These are phyloP conservation scores for Lydus trimaculatus DNA, from an alignment of 2,888 invertebrate species.

Conservation along the genomic window DNA sequence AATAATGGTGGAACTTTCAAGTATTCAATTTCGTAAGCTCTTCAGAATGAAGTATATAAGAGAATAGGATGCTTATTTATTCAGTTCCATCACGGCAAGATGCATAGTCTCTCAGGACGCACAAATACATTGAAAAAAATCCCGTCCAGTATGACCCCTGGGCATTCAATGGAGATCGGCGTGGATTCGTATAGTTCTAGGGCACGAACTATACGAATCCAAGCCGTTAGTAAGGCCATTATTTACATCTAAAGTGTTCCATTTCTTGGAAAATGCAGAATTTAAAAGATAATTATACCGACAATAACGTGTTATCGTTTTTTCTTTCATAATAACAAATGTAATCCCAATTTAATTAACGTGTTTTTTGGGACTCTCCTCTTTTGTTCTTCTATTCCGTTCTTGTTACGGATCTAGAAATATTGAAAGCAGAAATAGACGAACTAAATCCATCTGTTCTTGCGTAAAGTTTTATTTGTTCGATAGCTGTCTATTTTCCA, in stretches of 20 bases:
- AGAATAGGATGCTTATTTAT: constrained; percentile 53
- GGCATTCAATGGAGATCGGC: constrained; percentile 52
- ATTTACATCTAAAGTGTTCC: constrained; percentile 29
- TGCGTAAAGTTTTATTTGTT: constrained; percentile 15
- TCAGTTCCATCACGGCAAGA: constrained; percentile 49
- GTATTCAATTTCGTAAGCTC: constrained; percentile 31
- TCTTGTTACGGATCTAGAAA: not conserved
- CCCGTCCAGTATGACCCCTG: constrained; percentile 48
- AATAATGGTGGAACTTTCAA: constrained; percentile 30
- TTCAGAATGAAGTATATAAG: constrained; percentile 40
- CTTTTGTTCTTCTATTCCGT: not conserved
- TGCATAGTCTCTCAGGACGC: constrained; percentile 48
- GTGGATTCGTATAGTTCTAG: constrained; percentile 43
- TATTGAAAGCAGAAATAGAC: not conserved
- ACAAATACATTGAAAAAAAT: constrained; percentile 41
- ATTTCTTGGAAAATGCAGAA: constrained; percentile 24
- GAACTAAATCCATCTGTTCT: not conserved
- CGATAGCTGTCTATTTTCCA: constrained; percentile 24
- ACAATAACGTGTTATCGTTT: not conserved
- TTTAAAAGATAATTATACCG: constrained; percentile 7
- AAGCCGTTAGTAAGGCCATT: constrained; percentile 30
- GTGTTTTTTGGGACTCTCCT: not conserved
- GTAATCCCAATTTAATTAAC: not conserved
- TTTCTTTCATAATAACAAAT: not conserved
- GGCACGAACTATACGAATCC: constrained; percentile 33